These are phyloP conservation scores for Spilarctia lutea DNA, from an alignment of 2,888 invertebrate genomes.

Conservation along the genomic window DNA sequence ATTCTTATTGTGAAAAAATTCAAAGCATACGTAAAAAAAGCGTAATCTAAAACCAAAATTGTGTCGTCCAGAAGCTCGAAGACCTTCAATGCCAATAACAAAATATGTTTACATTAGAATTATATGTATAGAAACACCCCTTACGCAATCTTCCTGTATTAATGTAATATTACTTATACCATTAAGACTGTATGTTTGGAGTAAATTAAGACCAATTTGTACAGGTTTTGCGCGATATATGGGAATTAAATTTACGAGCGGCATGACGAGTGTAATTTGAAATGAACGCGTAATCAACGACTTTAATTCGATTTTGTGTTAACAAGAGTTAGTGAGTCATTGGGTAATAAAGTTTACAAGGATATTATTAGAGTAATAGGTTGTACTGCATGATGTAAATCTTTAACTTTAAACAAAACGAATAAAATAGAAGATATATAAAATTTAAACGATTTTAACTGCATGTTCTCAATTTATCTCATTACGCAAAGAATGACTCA, in stretches of 20 bases:
- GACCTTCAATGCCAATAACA: conserved; percentile 68
- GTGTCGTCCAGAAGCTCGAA: conserved; percentile 40
- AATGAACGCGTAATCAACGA: conserved; percentile 75
- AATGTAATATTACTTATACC: conserved; percentile 80
- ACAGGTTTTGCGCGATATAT: conserved; percentile 78
- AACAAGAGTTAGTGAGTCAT: conserved; percentile 37
- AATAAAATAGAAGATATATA: background rate
- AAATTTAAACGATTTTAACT: background rate
- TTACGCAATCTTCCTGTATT: conserved; percentile 59
- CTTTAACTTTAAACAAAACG: background rate
- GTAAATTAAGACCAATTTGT: conserved; percentile 84
- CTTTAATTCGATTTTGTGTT: conserved; percentile 69
- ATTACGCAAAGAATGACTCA: background rate
- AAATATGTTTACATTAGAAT: conserved; percentile 70
- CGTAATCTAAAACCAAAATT: background rate
- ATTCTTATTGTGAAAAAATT: too few species aligned
- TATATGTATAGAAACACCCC: conserved; percentile 69
- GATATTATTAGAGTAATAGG: background rate
- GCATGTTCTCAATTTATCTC: background rate
- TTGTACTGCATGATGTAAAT: background rate
- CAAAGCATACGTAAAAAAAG: background rate
- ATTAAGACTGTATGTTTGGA: conserved; percentile 80
- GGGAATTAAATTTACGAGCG: conserved; percentile 79
- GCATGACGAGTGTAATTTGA: conserved; percentile 75
- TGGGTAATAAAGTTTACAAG: background rate